phyloP scores from a whole-genome alignment of 2,888 invertebrate genomes.

The Copidosoma aretas region DNA sequence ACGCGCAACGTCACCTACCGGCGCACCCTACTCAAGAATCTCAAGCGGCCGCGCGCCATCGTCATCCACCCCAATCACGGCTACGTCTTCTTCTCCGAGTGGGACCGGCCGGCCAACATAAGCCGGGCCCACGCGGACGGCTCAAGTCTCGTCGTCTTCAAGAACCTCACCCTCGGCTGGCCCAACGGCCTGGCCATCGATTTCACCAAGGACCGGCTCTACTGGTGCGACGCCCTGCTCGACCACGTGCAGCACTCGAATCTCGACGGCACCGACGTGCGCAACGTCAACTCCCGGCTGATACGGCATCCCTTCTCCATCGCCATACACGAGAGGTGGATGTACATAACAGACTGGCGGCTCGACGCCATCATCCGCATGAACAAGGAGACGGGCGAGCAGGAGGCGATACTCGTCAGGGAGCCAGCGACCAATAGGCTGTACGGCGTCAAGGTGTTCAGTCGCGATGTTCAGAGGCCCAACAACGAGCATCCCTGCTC shows the following conservation, averaged over 20 bases:
- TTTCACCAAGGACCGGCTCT: constrained; percentile 83
- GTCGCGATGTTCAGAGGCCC: constrained; percentile 75
- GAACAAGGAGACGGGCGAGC: constrained; percentile 86
- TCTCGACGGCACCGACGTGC: constrained; percentile 88
- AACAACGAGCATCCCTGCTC: constrained; percentile 81
- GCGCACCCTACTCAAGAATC: constrained; percentile 81
- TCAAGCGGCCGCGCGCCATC: constrained; percentile 93
- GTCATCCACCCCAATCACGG: constrained; percentile 96
- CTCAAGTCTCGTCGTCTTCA: constrained; percentile 82
- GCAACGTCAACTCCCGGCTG: constrained; percentile 84
- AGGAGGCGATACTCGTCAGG: constrained; percentile 83
- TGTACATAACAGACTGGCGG: constrained; percentile 98
- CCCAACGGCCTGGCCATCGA: constrained; percentile 97
- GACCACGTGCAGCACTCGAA: constrained; percentile 96
- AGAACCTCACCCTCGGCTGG: constrained; percentile 93
- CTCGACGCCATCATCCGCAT: constrained; percentile 91
- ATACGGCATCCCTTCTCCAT: constrained; percentile 92
- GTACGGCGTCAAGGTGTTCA: constrained; percentile 91
- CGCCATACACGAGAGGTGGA: constrained; percentile 86
- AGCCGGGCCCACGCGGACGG: constrained; percentile 93
- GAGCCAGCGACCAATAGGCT: constrained; percentile 90
- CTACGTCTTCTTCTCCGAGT: constrained; percentile 93
- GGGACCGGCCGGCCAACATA: constrained; percentile 96
- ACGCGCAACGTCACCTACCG: constrained; percentile 85
- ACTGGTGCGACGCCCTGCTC: constrained; percentile 96